These are phyloP conservation scores for Tokudaia tokunoshimensis DNA, from an alignment of 2,797 vertebrate genomes.

Conservation along the genomic window DNA sequence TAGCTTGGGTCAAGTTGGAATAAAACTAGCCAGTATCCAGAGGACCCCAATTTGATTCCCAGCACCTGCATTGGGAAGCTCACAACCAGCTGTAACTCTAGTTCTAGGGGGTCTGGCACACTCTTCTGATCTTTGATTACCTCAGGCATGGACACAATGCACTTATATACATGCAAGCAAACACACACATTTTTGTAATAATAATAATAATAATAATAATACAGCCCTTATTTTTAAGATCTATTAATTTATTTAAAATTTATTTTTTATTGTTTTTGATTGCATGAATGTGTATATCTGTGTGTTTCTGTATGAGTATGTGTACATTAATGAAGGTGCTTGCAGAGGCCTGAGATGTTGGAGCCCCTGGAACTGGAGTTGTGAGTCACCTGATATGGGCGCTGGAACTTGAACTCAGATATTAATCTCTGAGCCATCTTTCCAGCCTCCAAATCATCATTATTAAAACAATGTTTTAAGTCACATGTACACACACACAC, in stretches of 20 bases:
- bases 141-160: not conserved
- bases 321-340: not conserved
- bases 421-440: not conserved
- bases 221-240: not conserved
- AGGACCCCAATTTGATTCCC: not conserved
- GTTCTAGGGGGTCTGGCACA: not conserved
- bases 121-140: not conserved
- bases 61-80: not conserved
- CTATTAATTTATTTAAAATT: not conserved
- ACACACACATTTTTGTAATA: not conserved
- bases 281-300: not conserved
- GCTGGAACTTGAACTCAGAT: not conserved
- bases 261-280: not conserved
- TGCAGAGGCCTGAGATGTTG: not conserved
- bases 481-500: not conserved
- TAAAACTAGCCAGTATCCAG: not conserved
- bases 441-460: not conserved
- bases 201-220: not conserved
- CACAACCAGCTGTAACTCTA: not conserved
- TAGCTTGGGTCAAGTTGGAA: not conserved
- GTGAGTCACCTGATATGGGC: not conserved
- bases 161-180: not conserved
- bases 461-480: conserved; percentile 34
- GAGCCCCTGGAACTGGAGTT: not conserved
- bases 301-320: not conserved